Evolutionary conservation across 2,113 vertebrate species (phyloP), one percentile per base, ranked within the genome.

Genomic region (Eulemur macaco): DNA sequence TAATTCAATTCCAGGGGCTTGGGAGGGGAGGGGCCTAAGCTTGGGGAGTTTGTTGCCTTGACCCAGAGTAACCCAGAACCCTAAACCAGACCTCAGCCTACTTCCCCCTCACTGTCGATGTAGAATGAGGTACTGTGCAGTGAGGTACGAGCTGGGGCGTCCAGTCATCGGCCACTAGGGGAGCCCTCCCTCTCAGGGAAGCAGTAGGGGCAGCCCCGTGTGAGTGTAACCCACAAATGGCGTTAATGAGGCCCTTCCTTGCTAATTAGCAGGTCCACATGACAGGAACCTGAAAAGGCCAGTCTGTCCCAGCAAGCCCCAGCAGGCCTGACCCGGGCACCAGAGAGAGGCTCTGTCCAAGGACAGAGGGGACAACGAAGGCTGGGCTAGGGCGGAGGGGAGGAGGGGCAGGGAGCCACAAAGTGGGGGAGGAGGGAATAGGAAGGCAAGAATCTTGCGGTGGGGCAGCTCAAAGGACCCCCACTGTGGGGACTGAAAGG

Each of bases 261-360:
- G 97, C 96, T 98, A 98, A 98, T 98, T 98, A 98, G 97, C 96
- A 98, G 88, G 97, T 98, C 97, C 98, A 96, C 96, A 95, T 96
- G 98, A 93, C 77, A 84, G 94, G 73, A 98, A 80, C 81, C 86
- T 21, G 83, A 87, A 98, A 98, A 98, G 98, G 98, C 98, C 97
- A 98, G 96, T 98, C 98, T 98, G 95, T 98, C 97, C 98, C 97
- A 96, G 97, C 97, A 98, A 98, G 98, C 97, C 96, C 96, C 91
- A 97, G 97, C 98, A 98, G 78, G 89, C 84, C 93, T 96, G 73
- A 84, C 89, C 73, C 6, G 39, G 73, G 89, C 21, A 50, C 74
- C 39, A 37, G 80, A 80, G 95, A 82, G 39, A 96, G 29, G 54
- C 81, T 96, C 84, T 93, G 95, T 96, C 93, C 58, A 60, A 60